phyloP scores from a whole-genome alignment of 2,113 vertebrate genomes.

The Cacatua alba region DNA sequence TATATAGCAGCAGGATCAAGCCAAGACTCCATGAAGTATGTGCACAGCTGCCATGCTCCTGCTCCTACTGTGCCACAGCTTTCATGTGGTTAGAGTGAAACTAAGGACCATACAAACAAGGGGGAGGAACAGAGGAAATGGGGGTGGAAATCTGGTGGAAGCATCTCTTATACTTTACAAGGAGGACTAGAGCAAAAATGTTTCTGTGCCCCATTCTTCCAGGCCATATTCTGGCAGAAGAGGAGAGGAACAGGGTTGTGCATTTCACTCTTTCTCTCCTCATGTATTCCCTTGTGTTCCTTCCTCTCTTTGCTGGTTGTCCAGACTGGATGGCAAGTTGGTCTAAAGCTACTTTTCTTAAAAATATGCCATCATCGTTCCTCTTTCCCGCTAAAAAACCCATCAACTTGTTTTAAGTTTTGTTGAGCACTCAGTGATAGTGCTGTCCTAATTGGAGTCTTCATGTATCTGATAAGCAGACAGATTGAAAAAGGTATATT shows the following conservation, averaged over 20 bases:
- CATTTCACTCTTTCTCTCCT: neutral
- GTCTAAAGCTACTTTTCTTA: neutral
- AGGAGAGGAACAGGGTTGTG: neutral
- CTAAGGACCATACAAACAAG: neutral
- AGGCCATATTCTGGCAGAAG: accelerated
- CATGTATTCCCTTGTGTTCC: neutral
- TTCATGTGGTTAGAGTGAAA: neutral
- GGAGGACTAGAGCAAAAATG: neutral
- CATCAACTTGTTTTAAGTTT: neutral
- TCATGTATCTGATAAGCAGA: neutral
- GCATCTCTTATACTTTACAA: neutral
- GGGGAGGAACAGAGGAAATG: neutral
- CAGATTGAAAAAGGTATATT: neutral
- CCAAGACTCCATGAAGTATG: neutral
- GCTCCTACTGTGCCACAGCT: neutral
- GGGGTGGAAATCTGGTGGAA: neutral
- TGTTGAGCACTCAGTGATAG: neutral
- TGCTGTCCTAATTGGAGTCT: neutral
- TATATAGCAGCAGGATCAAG: neutral
- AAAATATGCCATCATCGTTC: neutral
- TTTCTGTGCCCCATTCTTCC: neutral
- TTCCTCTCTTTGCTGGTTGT: neutral
- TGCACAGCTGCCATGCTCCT: neutral
- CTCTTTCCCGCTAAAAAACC: neutral
- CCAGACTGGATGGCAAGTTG: neutral